Base-by-base conservation (phyloP, 2,888 invertebrate genomes). In the Lysandra bellargus region DNA sequence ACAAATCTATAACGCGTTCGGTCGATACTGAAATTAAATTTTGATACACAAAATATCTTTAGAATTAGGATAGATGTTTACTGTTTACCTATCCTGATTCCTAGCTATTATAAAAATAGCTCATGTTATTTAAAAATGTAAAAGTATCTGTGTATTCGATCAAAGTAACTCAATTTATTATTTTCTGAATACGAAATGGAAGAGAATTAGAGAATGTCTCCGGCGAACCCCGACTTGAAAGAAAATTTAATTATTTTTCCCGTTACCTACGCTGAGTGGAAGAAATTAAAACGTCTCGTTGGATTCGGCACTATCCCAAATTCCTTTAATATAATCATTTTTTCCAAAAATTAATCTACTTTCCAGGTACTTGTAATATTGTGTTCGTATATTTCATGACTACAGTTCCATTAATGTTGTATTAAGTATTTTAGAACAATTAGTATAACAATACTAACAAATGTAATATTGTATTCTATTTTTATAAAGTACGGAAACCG, bases 201-300 rank as follows among this genome's bases (percentile, higher is more conserved):
- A 40, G 44, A 75, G 60, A 79, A 79, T 75, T 74, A 61, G 33
- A 61, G 30, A 33, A 60, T 74, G 49, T 57, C 60, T 72, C 74
- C 30, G 37, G 14, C 33, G 69, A 69, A 64, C 30, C 23, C 33
- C 74, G 40, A 74, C 37, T 44, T 40, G 61, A 79, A 33, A 61
- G 75, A 44, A 61, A 75, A 79, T 61, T 44, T 79, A 79, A 79
- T 79, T 78, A 78, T 78, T 57, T 79, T 44, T 61, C 60, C 30
- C 60, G n/a, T 60, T 17, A 79, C 17, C 17, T 57, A 57, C 40
- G 1, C 57, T 6, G 40, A 37, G 40, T 73, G 60, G 49, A 75
- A 49, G 23, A 14, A 75, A 44, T 75, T 75, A 44, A 75, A 75
- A 75, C 49, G 23, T 44, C 75, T 44, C 75, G 49, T 75, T 30